A percentile compares a stretch with the other conserved stretches of the same genome.
phyloP scores from a whole-genome alignment of 2,888 invertebrate species.

The Nezara viridula region DNA sequence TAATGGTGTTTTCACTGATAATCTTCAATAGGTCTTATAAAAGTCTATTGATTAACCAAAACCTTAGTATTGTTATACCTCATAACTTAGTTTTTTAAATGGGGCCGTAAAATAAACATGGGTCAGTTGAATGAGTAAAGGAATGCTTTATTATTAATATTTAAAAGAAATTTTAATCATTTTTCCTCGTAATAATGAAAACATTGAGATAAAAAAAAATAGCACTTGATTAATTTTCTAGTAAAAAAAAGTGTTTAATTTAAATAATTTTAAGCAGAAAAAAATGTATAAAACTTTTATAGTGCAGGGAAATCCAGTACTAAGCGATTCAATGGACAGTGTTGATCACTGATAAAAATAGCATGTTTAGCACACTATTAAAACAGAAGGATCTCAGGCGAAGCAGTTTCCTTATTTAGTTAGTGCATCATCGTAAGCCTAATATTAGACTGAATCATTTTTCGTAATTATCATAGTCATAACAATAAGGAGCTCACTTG shows the following conservation, averaged over 20 bases:
- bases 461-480: neutral
- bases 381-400: neutral
- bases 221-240: neutral
- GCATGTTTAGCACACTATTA: neutral
- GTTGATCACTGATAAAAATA: conserved; percentile 18
- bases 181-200: too few species aligned
- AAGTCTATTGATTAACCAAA: neutral
- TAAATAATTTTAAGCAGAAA: neutral
- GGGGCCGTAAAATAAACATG: neutral
- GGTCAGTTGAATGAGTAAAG: neutral
- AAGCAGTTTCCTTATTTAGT: neutral
- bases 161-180: neutral
- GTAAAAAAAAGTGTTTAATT: neutral
- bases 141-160: neutral
- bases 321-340: neutral
- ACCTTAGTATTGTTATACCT: neutral
- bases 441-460: neutral
- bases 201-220: neutral
- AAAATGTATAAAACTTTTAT: neutral
- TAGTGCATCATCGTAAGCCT: neutral
- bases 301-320: neutral
- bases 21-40: too few species aligned
- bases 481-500: neutral
- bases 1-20: too few species aligned
- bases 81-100: neutral